Evolutionary conservation across 2,888 invertebrate species (phyloP).

Genomic region (Drosophila fungiperda): DNA sequence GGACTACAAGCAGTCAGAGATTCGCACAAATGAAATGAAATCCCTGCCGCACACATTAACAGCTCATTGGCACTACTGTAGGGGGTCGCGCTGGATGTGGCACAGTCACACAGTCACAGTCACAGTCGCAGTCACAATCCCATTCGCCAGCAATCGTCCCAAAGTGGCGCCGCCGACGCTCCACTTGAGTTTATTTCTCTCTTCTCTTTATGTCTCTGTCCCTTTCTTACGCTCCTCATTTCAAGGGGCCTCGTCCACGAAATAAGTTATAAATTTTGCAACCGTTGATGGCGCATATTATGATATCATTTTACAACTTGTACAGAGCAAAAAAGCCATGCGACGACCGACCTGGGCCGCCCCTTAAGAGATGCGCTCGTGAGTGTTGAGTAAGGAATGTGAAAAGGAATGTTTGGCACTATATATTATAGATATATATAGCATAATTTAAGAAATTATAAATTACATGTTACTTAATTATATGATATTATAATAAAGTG

Average conservation of each 20-base stretch:
- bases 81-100: slow-evolving; percentile 75
- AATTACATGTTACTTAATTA: no score
- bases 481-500: not conserved
- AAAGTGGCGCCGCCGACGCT: slow-evolving; percentile 79
- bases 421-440: no score
- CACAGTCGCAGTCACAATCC: slow-evolving; percentile 21
- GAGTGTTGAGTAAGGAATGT: slow-evolving; percentile 15
- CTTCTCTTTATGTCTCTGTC: slow-evolving; percentile 14
- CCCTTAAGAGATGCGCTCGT: slow-evolving; percentile 47
- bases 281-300: slow-evolving; percentile 84
- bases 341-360: slow-evolving; percentile 52
- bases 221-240: slow-evolving; percentile 34
- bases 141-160: slow-evolving; percentile 43
- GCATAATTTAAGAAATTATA: no score
- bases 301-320: slow-evolving; percentile 84
- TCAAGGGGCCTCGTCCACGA: slow-evolving; percentile 50
- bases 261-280: slow-evolving; percentile 85
- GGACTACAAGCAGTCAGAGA: slow-evolving; percentile 17
- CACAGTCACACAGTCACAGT: slow-evolving; percentile 29
- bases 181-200: slow-evolving; percentile 40
- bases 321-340: slow-evolving; percentile 60
- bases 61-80: slow-evolving; percentile 83
- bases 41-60: slow-evolving; percentile 82
- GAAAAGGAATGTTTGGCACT: not conserved
- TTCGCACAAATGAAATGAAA: slow-evolving; percentile 71